Evolutionary conservation across 2,888 invertebrate genomes (phyloP).

Genomic region (Phortica okadai): DNA sequence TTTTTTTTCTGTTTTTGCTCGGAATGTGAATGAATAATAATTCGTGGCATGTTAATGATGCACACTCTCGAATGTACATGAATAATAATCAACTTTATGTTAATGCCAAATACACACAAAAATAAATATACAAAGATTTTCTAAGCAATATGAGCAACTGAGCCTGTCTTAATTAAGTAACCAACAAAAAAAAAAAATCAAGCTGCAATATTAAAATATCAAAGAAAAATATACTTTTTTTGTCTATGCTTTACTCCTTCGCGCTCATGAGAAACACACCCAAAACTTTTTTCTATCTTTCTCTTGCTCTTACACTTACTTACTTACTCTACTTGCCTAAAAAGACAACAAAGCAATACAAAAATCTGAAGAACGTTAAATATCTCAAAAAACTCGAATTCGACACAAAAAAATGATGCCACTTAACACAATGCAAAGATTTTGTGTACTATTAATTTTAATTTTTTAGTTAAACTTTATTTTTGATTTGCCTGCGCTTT

Average conservation of each 20-base stretch:
- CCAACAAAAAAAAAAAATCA: slow-evolving; percentile 17
- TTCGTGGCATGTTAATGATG: neutral
- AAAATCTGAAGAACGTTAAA: neutral
- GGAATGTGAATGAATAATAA: neutral
- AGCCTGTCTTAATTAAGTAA: slow-evolving; percentile 35
- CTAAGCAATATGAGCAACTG: neutral
- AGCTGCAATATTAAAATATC: slow-evolving; percentile 26
- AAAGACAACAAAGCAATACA: no score
- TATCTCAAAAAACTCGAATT: neutral
- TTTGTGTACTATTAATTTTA: neutral
- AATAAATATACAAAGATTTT: neutral
- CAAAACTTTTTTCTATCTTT: slow-evolving; percentile 37
- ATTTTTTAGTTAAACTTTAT: neutral
- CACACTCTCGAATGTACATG: neutral
- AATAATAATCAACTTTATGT: neutral
- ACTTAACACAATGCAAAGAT: neutral
- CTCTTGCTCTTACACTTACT: slow-evolving; percentile 35
- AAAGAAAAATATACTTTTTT: slow-evolving; percentile 34
- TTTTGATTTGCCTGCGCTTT: neutral
- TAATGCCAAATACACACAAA: neutral
- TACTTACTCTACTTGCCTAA: neutral
- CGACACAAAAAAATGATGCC: neutral
- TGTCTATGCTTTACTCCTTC: slow-evolving; percentile 3
- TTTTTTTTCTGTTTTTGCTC: neutral
- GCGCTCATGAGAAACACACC: neutral